Conservation (phyloP, 2,797 vertebrate species). For the Hipposideros larvatus region DNA sequence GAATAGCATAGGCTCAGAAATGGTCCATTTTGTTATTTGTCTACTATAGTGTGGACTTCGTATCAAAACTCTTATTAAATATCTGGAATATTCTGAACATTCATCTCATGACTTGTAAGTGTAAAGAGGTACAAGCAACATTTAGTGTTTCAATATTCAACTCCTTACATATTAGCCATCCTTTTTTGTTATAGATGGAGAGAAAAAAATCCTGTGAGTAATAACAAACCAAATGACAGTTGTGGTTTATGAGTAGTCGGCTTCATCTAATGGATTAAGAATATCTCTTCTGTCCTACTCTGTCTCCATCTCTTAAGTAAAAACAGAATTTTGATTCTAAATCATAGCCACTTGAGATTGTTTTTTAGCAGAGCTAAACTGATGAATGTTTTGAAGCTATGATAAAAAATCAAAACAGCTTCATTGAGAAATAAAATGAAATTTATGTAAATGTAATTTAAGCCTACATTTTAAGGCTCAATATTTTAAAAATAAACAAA, state of each 20-base stretch:
- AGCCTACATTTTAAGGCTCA: slow-evolving; percentile 29
- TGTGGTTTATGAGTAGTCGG: neutral
- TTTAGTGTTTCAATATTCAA: neutral
- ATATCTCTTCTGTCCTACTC: slow-evolving; percentile 52
- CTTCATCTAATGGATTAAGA: neutral
- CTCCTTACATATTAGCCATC: slow-evolving; percentile 64
- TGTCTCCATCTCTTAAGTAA: neutral
- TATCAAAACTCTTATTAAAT: neutral
- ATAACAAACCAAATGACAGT: slow-evolving; percentile 36
- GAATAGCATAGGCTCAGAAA: neutral
- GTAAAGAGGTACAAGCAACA: neutral
- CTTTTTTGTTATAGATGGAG: slow-evolving; percentile 64
- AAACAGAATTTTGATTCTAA: neutral
- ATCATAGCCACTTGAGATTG: neutral
- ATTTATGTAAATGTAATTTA: slow-evolving; percentile 3
- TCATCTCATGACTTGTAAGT: neutral
- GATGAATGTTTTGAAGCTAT: neutral
- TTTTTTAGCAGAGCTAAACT: slow-evolving; percentile 22
- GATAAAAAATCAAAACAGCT: neutral
- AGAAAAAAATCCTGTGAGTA: neutral
- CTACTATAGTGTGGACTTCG: neutral
- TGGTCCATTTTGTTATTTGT: neutral
- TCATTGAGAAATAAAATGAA: neutral
- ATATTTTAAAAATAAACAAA: slow-evolving; percentile 47
- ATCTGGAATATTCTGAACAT: neutral